Base-by-base conservation (phyloP, 1,140 invertebrate species). In the Diprion similis region DNA sequence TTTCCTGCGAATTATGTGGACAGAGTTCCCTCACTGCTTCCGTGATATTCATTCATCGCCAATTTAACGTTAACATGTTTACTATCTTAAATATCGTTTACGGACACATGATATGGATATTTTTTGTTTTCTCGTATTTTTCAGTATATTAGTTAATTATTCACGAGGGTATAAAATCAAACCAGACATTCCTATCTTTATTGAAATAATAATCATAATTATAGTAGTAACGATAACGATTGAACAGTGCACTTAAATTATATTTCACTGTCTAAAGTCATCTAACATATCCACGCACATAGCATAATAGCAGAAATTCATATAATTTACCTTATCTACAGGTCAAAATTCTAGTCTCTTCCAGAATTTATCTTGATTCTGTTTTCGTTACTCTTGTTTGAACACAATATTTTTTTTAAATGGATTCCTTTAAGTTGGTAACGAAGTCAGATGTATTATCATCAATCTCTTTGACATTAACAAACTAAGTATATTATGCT, bases 1-100 rank as follows among this genome's bases (percentile, higher is more conserved):
- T 96, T 97, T 86, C 96, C 95, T 73, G 87, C 91, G 8, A 93
- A 93, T 88, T 96, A 95, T 87, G 92, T 96, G 19, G 91, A 93
- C 78, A 87, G 87, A 79, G 81, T 92, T 79, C 91, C 91, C 51
- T 59, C 51, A 7, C 66, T 59, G 66, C n/a, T 48, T 18, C 15
- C 10, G 71, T 47, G 71, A 67, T 37, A 69, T 68, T 15, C 6
- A 48, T 37, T 37, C 46, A 37, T 67, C 9, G 17, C 59, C 17
- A 10, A 37, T 73, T 48, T 48, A 59, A 37, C 24, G 24, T 37
- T 15, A 59, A 17, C 24, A 37, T 37, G 24, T 37, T 37, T 37
- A 37, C 24, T 37, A 37, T 37, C 24, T 37, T 37, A 37, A 37
- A 37, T 37, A 37, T 37, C 24, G 24, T 37, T 37, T 37, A 37